Conservation (phyloP, 37 sponge, comb jelly and placozoan species). For the Amphimedon queenslandica region DNA sequence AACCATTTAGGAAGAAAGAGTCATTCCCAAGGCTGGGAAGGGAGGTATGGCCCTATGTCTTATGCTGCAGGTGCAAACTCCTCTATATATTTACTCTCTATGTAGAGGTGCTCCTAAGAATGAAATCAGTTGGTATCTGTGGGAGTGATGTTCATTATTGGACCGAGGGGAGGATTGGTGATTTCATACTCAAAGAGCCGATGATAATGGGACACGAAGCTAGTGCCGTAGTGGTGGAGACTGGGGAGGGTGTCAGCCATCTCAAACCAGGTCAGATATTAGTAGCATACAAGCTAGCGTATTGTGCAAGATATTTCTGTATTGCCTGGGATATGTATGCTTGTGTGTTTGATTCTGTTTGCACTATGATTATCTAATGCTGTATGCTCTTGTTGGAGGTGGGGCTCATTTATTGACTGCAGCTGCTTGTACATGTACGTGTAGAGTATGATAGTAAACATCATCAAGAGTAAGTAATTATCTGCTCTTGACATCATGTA, state of each 20-base stretch:
- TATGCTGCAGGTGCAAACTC: background rate
- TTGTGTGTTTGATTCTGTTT: too few species aligned
- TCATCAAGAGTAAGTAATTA: too few species aligned
- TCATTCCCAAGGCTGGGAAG: conserved; percentile 52
- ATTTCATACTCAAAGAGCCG: conserved; percentile 85
- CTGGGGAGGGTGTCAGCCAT: conserved; percentile 85
- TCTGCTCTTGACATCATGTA: too few species aligned
- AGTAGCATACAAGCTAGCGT: too few species aligned
- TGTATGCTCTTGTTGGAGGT: too few species aligned
- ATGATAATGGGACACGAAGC: conserved; percentile 96
- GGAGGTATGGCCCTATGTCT: too few species aligned
- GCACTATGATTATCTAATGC: too few species aligned
- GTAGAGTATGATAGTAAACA: too few species aligned
- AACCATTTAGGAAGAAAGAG: conserved; percentile 69
- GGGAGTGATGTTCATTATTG: conserved; percentile 97
- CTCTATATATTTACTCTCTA: conserved; percentile 5
- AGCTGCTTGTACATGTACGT: too few species aligned
- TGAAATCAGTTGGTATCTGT: conserved; percentile 97
- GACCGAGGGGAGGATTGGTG: conserved; percentile 85
- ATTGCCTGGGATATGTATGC: too few species aligned
- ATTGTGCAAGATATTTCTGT: too few species aligned
- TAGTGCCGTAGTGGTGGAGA: conserved; percentile 69
- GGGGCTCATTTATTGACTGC: too few species aligned
- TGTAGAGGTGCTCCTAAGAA: conserved; percentile 76
- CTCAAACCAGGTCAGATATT: conserved; percentile 54